Percentiles rank a stretch among this genome's conserved stretches.
Evolutionary conservation across 2,113 vertebrate species (phyloP).

Genomic region (Lepisosteus osseus): DNA sequence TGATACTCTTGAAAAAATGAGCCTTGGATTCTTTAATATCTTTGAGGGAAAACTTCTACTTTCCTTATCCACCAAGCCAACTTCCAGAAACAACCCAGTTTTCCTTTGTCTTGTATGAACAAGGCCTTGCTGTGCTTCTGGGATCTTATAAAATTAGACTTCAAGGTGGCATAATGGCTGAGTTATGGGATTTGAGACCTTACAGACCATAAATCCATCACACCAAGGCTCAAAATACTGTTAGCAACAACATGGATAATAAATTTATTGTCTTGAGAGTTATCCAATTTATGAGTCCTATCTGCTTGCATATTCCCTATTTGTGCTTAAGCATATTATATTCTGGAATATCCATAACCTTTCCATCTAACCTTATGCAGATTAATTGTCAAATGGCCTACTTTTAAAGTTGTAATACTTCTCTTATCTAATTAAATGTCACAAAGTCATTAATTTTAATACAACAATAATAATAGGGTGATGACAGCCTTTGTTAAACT

Average conservation of each 20-base stretch:
- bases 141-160: no score
- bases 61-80: no score
- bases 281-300: conserved; percentile 18
- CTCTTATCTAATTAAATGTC: conserved; percentile 39
- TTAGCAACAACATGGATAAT: conserved; percentile 49
- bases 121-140: no score
- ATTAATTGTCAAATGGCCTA: conserved; percentile 34
- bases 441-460: conserved; percentile 29
- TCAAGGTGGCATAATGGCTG: no score
- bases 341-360: conserved; percentile 30
- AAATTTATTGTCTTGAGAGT: conserved; percentile 54
- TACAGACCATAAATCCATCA: no score
- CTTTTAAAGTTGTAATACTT: conserved; percentile 23
- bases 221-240: no score
- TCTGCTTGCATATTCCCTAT: neutral
- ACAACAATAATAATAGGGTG: conserved; percentile 36
- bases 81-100: no score
- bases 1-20: no score
- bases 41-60: no score
- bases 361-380: conserved; percentile 40
- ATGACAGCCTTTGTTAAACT: conserved; percentile 8
- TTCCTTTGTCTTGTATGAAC: no score
- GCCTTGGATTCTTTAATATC: no score
- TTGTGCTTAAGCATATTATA: conserved; percentile 29
- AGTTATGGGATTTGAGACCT: no score